Conservation (phyloP, 2,113 vertebrate species). For the Dromas ardeola region DNA sequence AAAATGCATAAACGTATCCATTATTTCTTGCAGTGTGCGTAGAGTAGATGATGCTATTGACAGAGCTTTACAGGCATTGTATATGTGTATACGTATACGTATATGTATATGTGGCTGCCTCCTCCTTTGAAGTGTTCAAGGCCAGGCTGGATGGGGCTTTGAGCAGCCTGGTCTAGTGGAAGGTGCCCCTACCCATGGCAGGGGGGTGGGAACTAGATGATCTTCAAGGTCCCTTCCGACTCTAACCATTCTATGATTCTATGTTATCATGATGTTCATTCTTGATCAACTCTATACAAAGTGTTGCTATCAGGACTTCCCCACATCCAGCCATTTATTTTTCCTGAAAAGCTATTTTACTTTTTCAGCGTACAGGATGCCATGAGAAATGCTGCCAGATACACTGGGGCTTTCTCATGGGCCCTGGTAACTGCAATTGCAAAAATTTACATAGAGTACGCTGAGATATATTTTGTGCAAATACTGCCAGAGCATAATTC, state of each 20-base stretch:
- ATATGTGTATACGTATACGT: neutral
- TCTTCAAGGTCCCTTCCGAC: neutral
- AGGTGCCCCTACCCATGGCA: neutral
- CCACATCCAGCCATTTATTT: neutral
- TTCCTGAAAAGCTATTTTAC: neutral
- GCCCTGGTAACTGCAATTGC: neutral
- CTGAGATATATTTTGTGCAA: neutral
- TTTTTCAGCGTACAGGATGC: neutral
- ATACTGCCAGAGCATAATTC: neutral
- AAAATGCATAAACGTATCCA: neutral
- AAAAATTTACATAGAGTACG: neutral
- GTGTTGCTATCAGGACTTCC: neutral
- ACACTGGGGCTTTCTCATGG: neutral
- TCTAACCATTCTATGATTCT: neutral
- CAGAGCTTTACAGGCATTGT: neutral
- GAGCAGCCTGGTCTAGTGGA: neutral
- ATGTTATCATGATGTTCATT: neutral
- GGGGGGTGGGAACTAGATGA: neutral
- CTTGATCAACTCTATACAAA: neutral
- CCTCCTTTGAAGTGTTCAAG: neutral
- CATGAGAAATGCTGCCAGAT: neutral
- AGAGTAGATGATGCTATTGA: neutral
- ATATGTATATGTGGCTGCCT: neutral
- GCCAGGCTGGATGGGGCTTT: neutral
- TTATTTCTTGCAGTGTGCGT: neutral